phyloP scores from a whole-genome alignment of 2,888 invertebrate species.

The Perizoma affinitatum region DNA sequence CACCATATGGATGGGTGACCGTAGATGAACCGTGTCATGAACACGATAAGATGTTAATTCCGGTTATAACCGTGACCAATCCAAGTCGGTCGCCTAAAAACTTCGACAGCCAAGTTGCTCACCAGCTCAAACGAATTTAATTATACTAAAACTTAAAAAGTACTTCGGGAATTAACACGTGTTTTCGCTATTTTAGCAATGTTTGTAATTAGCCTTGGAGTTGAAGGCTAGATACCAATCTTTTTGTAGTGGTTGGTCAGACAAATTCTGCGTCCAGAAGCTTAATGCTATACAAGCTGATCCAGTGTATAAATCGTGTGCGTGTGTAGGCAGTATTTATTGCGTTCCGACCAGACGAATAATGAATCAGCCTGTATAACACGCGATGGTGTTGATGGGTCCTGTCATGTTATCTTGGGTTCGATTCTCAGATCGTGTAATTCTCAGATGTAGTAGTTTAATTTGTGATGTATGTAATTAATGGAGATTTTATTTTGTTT shows the following conservation, averaged over 20 bases:
- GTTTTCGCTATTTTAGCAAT: too few relatives aligned
- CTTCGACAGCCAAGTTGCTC: too few relatives aligned
- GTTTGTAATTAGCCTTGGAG: too few relatives aligned
- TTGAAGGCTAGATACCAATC: constrained; percentile 6
- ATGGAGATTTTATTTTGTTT: constrained; percentile 18
- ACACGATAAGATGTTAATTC: too few relatives aligned
- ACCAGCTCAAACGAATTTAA: too few relatives aligned
- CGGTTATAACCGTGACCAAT: too few relatives aligned
- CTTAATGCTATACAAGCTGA: constrained; percentile 43
- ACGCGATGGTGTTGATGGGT: constrained; percentile 57
- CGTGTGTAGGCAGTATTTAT: constrained; percentile 58
- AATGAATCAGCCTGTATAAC: constrained; percentile 56
- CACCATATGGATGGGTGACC: too few relatives aligned
- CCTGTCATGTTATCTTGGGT: constrained; percentile 29
- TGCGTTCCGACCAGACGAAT: constrained; percentile 43
- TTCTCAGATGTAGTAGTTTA: not conserved
- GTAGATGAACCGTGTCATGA: too few relatives aligned
- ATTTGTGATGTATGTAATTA: constrained; percentile 2
- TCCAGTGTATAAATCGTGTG: constrained; percentile 53
- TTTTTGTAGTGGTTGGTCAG: not conserved
- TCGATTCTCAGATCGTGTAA: constrained; percentile 19
- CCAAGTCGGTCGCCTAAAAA: too few relatives aligned
- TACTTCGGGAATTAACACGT: too few relatives aligned
- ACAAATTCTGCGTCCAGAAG: constrained; percentile 15
- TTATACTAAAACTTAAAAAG: too few relatives aligned